Evolutionary conservation across 2,113 vertebrate genomes (phyloP), one percentile per base, ranked within the genome.

Genomic region (Proterorhinus semilunaris): DNA sequence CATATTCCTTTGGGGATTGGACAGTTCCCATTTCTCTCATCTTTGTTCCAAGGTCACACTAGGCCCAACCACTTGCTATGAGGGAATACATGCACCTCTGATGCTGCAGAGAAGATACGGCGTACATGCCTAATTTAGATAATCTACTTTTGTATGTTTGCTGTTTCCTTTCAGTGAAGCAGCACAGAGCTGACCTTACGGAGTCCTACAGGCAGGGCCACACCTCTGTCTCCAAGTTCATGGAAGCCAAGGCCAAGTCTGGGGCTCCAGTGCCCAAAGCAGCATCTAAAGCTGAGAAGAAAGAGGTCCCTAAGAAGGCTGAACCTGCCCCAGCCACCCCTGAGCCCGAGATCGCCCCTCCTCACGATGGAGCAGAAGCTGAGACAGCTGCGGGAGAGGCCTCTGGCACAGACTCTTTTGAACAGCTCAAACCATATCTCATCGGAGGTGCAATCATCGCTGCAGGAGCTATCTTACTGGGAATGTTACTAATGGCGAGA

Each of bases 351-450:
- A 82, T 86, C 45, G 71, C 83, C 51, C 79, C 74, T 10, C 66
- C 76, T 10, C 86, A 90, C 76, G 91, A 93, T 78, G 90, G 83
- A 36, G 85, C 73, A 49, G 62, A 86, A 55, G 85, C 90, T 62
- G 81, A 79, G 49, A 85, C 72, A 47, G 69, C 75, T 6, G 67
- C 76, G 21, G 86, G 82, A 0, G 90, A 84, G 10, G 87, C 86
- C 69, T 72, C 84, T 15, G 61, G 89, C 84, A 91, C 90, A 77
- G 92, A 93, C 89, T 90, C 81, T 84, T 83, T 93, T 77, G 92
- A 94, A 72, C 90, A 81, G 80, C 87, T 94, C 81, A 94, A 93
- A 74, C 93, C 93, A 43, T 93, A 93, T 80, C 84, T 94, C 64
- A 91, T 94, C 6, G 92, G 91, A 13, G 91, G 93, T 55, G 92